Conservation (phyloP, 2,797 vertebrate genomes). For the Brachyalestes nurse region DNA sequence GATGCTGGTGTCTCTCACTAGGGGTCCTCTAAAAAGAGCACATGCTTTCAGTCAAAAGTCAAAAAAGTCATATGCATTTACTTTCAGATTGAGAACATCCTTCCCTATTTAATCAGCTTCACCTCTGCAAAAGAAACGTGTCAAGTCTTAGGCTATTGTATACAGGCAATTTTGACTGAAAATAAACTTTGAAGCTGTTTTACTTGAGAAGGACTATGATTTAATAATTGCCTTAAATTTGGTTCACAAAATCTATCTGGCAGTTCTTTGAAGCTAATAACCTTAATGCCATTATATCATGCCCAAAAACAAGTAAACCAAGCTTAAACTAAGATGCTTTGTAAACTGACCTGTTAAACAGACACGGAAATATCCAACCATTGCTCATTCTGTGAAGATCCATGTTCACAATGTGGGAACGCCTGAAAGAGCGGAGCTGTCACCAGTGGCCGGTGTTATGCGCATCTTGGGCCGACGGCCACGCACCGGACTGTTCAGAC, state of each 20-base stretch:
- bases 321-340: no score
- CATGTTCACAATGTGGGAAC: no score
- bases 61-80: background rate
- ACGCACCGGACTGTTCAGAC: no score
- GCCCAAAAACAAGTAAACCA: no score
- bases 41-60: background rate
- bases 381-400: no score
- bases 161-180: background rate
- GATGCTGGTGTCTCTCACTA: background rate
- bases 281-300: no score
- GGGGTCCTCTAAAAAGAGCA: background rate
- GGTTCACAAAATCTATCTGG: background rate
- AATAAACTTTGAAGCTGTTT: background rate
- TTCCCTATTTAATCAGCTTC: background rate
- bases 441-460: no score
- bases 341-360: no score
- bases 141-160: background rate
- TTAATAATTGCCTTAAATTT: slow-evolving; percentile 4
- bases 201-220: background rate
- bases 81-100: background rate
- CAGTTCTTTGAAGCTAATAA: no score
- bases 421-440: no score
- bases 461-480: no score
- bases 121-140: slow-evolving; percentile 3
- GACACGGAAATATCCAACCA: no score